Conservation (phyloP, 2,888 invertebrate species). For the Drosophila pseudotalamancana region DNA sequence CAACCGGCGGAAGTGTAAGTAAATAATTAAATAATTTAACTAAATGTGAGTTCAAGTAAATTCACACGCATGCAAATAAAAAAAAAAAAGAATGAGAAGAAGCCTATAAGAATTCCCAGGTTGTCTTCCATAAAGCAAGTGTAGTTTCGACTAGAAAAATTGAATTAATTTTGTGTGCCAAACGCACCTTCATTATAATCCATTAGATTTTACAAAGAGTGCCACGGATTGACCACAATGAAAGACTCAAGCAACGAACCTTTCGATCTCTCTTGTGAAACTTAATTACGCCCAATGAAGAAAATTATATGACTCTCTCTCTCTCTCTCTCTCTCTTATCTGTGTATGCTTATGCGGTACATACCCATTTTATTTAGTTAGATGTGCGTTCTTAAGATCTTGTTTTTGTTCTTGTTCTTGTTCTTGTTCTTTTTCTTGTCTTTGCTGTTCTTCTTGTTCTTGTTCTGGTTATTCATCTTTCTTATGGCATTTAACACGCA, state of each 20-base stretch:
- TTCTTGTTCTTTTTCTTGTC: background rate
- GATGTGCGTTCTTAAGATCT: constrained; percentile 44
- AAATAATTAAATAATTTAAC: constrained; percentile 58
- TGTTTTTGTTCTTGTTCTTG: constrained; percentile 11
- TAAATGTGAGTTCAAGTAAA: constrained; percentile 19
- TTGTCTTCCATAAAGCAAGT: constrained; percentile 13
- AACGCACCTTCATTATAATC: constrained; percentile 47
- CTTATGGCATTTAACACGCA: constrained; percentile 64
- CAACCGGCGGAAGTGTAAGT: constrained; percentile 59
- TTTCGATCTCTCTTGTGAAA: constrained; percentile 43
- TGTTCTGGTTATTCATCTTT: constrained; percentile 23
- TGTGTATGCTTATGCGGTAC: background rate
- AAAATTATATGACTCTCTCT: constrained; percentile 35
- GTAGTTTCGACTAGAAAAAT: constrained; percentile 4
- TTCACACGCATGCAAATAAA: constrained; percentile 52
- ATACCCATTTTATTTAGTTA: constrained; percentile 13
- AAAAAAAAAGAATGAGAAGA: background rate
- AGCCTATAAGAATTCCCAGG: background rate
- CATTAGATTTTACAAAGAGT: constrained; percentile 40
- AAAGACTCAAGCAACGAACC: constrained; percentile 63
- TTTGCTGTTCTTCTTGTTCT: background rate
- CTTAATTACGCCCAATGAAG: constrained; percentile 59
- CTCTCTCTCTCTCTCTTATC: background rate
- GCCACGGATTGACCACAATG: constrained; percentile 27
- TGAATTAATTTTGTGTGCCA: constrained; percentile 48